A percentile compares a stretch with the other conserved stretches of the same genome.
These are phyloP conservation scores for Tachina lurida DNA, from an alignment of 2,888 invertebrate genomes.

Conservation along the genomic window DNA sequence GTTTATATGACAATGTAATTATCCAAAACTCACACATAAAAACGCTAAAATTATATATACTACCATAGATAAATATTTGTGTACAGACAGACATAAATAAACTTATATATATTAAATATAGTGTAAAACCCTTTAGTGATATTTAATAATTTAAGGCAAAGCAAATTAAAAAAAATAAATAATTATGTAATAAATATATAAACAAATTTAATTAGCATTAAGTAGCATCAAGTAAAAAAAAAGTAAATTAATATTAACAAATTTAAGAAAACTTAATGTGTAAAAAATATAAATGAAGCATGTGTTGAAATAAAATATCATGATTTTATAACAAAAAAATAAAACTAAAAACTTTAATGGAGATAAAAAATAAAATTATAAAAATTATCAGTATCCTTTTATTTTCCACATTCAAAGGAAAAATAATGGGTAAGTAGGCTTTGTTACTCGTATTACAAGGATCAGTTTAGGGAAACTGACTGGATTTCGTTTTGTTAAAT, in stretches of 20 bases:
- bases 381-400: neutral
- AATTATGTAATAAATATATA: conserved; percentile 34
- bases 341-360: neutral
- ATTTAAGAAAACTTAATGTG: conserved; percentile 38
- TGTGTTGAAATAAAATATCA: conserved; percentile 65
- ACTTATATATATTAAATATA: conserved; percentile 17
- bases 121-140: conserved; percentile 63
- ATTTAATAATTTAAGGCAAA: conserved; percentile 61
- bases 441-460: no score
- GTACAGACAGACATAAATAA: neutral
- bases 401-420: neutral
- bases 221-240: conserved; percentile 56
- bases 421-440: neutral
- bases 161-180: conserved; percentile 14
- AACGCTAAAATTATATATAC: conserved; percentile 20
- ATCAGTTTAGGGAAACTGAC: no score
- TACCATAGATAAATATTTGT: neutral
- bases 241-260: conserved; percentile 11
- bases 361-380: neutral
- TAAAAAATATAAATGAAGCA: conserved; percentile 45
- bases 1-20: conserved; percentile 44
- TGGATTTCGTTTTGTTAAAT: neutral
- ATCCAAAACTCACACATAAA: conserved; percentile 53
- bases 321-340: conserved; percentile 64
- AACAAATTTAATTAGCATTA: conserved; percentile 53